Evolutionary conservation across 2,888 invertebrate genomes (phyloP), one percentile per base, ranked within the genome.

Genomic region (Drosophila atripex): DNA sequence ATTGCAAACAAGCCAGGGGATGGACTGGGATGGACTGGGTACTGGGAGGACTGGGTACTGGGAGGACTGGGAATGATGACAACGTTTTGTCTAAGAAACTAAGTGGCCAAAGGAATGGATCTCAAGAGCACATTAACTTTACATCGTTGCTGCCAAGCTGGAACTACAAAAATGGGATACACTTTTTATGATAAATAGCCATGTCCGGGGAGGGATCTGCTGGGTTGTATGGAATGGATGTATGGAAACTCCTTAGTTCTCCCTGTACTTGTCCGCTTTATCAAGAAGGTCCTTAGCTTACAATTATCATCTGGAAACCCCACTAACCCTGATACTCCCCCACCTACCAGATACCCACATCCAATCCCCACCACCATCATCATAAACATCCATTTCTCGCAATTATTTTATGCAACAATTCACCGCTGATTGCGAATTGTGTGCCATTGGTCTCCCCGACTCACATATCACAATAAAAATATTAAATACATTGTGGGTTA

Each of bases 391-490:
- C 35, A 45, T 64, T 64, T 38, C 63, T 14, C 52, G 45, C 63
- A 65, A 64, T 65, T 64, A 64, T 64, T 45, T 28, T 35, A 52
- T 64, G 66, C 66, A 64, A 65, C 65, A 64, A 64, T 65, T 64
- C 66, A 45, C 66, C 53, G 45, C 64, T 65, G 64, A 64, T 64
- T 65, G 53, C 53, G 53, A 64, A 65, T 65, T 45, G 65, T 64
- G 43, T 52, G 64, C 30, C 51, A 52, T 30, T 45, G 50, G 30
- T 23, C 32, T 18, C 21, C 32, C 43, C 8, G 14, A 23, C 49
- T 32, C 51, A 75, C 72, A 80, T 64, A 69, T 75, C 70, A 75
- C 72, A 83, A 77, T 76, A 66, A 68, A 75, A 79, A 74, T 87
- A 79, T 85, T 85, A 73, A 84, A 86, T 76, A 77, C 58, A 71